Evolutionary conservation across 2,113 vertebrate genomes (phyloP), one percentile per base, ranked within the genome.

Genomic region (Chloebia gouldiae): DNA sequence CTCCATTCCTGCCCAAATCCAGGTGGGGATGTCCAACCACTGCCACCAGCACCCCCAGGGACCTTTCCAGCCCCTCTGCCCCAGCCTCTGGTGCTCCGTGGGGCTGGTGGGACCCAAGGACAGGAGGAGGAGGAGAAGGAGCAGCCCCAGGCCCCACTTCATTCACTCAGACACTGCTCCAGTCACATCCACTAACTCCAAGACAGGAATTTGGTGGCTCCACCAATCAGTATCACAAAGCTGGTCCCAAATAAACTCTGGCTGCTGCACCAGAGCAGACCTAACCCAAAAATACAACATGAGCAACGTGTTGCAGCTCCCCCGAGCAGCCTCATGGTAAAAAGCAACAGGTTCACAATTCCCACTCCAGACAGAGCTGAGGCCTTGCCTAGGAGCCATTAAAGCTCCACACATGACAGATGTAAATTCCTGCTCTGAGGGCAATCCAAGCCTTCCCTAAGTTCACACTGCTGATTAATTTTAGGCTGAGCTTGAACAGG

Each of bases 201-300:
- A 53, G 7, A 13, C 0, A 44, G 50, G 21, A 59, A 76, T 33
- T 71, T 2, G 2, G 49, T 28, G 44, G 16, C 37, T 47, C 8
- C 24, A 11, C 2, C 0, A 6, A 3, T 71, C 60, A 57, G 4
- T 5, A 8, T 0, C 70, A 24, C 42, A 47, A 56, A 64, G 53
- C 6, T 16, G 39, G 23, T 40, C 51, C 30, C 44, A 79, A 54
- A 92, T 13, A 30, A 71, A 24, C 4, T 20, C 2, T 7, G 1
- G 39, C 20, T n/a, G 49, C 71, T 69, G 49, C 66, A 37, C 6
- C 7, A 30, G 24, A 39, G 20, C 27, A 56, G 51, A 63, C 17
- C 1, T 4, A 56, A 88, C 35, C 22, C 19, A 27, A 39, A 86
- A 86, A 16, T 0, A 20, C 0, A 57, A n/a, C 21, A 35, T 5